A percentile compares a stretch with the other conserved stretches of the same genome.
These are phyloP conservation scores for Amphilophus citrinellus DNA, from an alignment of 2,113 vertebrate genomes.

Conservation along the genomic window DNA sequence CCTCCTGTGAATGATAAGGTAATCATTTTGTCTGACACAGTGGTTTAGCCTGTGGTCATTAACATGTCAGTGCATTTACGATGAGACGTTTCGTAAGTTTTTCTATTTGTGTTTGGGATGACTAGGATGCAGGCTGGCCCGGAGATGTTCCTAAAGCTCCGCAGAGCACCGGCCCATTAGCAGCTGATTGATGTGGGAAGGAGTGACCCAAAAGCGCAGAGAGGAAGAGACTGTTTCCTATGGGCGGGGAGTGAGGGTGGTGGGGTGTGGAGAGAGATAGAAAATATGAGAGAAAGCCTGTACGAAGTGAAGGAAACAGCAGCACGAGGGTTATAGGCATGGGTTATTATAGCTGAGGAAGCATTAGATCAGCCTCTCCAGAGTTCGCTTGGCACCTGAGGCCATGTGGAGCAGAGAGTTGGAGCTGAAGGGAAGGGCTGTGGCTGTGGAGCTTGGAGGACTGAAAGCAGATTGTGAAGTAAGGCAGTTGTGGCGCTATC, in stretches of 20 bases:
- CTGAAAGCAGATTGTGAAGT: constrained; percentile 38
- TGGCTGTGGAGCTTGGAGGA: constrained; percentile 36
- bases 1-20: constrained; percentile 31
- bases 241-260: constrained; percentile 36
- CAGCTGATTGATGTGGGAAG: constrained; percentile 81
- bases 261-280: constrained; percentile 44
- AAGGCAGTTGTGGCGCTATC: constrained; percentile 33
- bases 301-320: constrained; percentile 36
- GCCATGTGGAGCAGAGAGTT: constrained; percentile 49
- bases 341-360: constrained; percentile 72
- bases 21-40: constrained; percentile 41
- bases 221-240: constrained; percentile 76
- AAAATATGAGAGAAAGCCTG: constrained; percentile 53
- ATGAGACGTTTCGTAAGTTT: constrained; percentile 18
- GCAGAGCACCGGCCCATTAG: constrained; percentile 73
- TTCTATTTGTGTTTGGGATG: constrained; percentile 13
- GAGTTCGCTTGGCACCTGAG: constrained; percentile 71
- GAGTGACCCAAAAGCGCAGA: constrained; percentile 73
- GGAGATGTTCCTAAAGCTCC: constrained; percentile 44
- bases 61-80: constrained; percentile 33
- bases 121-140: constrained; percentile 14
- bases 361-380: constrained; percentile 76
- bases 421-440: constrained; percentile 34
- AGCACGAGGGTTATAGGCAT: constrained; percentile 47
- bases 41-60: constrained; percentile 41